Evolutionary conservation across 1,140 invertebrate genomes (phyloP), one percentile per base, ranked within the genome.

Genomic region (Drosophila santomea): DNA sequence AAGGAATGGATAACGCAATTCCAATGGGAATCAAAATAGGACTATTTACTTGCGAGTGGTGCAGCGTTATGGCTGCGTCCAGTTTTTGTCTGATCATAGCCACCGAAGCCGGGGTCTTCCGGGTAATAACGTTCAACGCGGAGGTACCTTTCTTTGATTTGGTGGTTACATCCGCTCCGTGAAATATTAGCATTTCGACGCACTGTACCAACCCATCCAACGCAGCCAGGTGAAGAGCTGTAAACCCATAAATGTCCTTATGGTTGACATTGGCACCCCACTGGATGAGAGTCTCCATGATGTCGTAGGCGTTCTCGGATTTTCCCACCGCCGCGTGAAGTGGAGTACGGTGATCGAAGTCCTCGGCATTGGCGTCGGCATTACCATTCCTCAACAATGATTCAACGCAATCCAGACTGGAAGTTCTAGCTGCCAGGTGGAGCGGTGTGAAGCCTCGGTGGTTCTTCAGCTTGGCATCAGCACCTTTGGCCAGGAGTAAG

Each of bases 221-320:
- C 6, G 97, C 97, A 5, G 97, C 97, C 44, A 98, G 94, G 89
- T 98, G 97, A 14, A 98, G 93, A 0, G 97, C 96, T 0, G 97
- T 97, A 90, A 97, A 98, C 0, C 97, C 97, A 80, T 97, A 97
- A 67, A 96, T 96, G 80, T 98, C 97, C 78, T 96, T 95, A 44
- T 95, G 94, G 89, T 98, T 97, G 0, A 98, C 96, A 78, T 97
- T 95, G 4, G 96, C 96, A 7, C 96, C 96, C 94, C 95, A 96
- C 69, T 94, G 95, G 17, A 97, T 95, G 3, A 97, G 92, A 0
- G 94, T 94, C 82, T 96, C 96, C 36, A 96, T 95, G 8, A 96
- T 95, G 72, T 96, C 95, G 74, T 96, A 96, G 14, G 96, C 95
- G 39, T 95, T 93, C 44, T 96, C 93, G 0, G 95, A 95, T 90